Conservation (phyloP, 1,140 invertebrate species). For the Cheumatopsyche charites region DNA sequence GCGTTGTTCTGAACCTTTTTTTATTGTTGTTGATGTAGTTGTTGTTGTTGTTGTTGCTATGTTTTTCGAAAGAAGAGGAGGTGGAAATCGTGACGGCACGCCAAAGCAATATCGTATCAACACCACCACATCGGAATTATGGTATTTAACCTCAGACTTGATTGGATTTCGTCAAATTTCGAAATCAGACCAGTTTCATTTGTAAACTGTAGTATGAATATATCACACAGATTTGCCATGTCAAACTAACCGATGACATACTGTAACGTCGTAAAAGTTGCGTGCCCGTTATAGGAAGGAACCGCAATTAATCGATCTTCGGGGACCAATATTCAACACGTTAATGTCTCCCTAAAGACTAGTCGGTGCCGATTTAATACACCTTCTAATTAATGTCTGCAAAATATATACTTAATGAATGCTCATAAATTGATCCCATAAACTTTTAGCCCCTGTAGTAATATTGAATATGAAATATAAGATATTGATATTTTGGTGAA, state of each 20-base stretch:
- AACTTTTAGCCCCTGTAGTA: no score
- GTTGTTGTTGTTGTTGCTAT: no score
- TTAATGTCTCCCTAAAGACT: background rate
- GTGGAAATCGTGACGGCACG: constrained; percentile 24
- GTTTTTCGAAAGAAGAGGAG: constrained; percentile 6
- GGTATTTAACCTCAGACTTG: constrained; percentile 26
- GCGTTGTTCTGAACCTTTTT: no score
- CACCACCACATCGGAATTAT: constrained; percentile 24
- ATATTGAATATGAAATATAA: no score
- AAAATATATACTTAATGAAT: no score
- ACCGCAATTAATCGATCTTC: background rate
- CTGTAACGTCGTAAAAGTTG: background rate
- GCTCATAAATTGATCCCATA: no score
- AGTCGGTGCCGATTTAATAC: no score
- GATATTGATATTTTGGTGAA: no score
- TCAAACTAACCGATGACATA: no score
- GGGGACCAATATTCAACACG: background rate
- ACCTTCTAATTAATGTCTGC: no score
- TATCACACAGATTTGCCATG: no score
- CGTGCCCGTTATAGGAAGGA: background rate
- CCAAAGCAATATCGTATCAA: constrained; percentile 13
- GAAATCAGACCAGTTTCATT: constrained; percentile 5
- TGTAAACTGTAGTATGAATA: background rate
- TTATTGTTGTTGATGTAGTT: no score
- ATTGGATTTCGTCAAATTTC: constrained; percentile 21